phyloP scores from a whole-genome alignment of 2,797 vertebrate genomes.

The Cetoscarus ocellatus region DNA sequence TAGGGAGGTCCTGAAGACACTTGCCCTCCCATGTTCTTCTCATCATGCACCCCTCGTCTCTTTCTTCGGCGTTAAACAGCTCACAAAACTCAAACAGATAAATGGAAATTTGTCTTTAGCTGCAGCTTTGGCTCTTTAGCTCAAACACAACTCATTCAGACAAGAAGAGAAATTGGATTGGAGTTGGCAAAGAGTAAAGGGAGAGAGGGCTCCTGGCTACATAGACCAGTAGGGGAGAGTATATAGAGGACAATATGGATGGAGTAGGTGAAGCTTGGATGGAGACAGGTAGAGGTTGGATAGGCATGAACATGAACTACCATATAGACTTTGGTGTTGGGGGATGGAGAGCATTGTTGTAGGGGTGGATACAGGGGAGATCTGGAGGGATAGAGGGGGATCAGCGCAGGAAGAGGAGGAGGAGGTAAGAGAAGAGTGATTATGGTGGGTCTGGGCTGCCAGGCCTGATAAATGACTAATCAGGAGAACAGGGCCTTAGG shows the following conservation, averaged over 20 bases:
- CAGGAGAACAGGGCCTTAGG: slow-evolving; percentile 91
- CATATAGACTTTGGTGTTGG: slow-evolving; percentile 64
- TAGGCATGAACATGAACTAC: slow-evolving; percentile 45
- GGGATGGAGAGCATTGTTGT: slow-evolving; percentile 76
- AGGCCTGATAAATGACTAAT: slow-evolving; percentile 99
- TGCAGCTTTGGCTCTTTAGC: slow-evolving; percentile 48
- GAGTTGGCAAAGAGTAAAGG: slow-evolving; percentile 21
- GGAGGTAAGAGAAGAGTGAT: slow-evolving; percentile 94
- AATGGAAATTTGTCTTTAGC: slow-evolving; percentile 68
- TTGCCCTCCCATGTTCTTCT: slow-evolving; percentile 71
- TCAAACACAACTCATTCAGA: slow-evolving; percentile 30
- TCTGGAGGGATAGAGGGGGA: slow-evolving; percentile 78
- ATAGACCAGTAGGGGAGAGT: no score
- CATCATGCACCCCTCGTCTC: slow-evolving; percentile 56
- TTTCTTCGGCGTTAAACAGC: slow-evolving; percentile 41
- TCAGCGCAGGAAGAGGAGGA: slow-evolving; percentile 74
- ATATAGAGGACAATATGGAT: slow-evolving; percentile 34
- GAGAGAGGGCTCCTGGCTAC: slow-evolving; percentile 11
- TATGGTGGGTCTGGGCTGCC: slow-evolving; percentile 96
- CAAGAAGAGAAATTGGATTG: slow-evolving; percentile 49
- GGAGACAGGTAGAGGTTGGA: slow-evolving; percentile 58
- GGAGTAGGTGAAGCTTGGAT: slow-evolving; percentile 29
- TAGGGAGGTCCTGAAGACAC: slow-evolving; percentile 76
- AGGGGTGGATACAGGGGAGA: slow-evolving; percentile 73
- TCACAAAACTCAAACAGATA: slow-evolving; percentile 49